Percentiles rank a stretch among this genome's conserved stretches.
phyloP scores from a whole-genome alignment of 2,888 invertebrate genomes.

The Pseudococcus viburni region DNA sequence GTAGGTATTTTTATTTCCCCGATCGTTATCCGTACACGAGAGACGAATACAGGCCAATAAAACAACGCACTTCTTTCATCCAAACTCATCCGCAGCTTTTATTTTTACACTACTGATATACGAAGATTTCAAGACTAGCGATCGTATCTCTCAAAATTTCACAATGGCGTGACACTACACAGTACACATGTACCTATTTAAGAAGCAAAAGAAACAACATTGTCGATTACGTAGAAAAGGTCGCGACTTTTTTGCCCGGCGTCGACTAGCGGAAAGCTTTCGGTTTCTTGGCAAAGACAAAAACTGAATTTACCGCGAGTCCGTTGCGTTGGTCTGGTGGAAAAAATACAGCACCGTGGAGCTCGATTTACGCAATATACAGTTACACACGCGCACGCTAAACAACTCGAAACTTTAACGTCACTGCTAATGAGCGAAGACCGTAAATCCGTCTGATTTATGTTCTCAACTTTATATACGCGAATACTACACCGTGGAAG shows the following conservation, averaged over 20 bases:
- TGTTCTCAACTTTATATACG: constrained; percentile 22
- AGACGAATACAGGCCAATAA: not conserved
- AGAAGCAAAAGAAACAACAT: too few species aligned
- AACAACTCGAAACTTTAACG: constrained; percentile 23
- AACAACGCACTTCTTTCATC: constrained; percentile 17
- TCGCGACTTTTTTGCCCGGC: not conserved
- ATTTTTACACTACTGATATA: too few species aligned
- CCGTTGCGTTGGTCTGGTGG: not conserved
- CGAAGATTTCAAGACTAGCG: too few species aligned
- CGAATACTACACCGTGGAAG: constrained; percentile 43
- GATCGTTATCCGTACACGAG: not conserved
- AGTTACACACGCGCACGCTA: not conserved
- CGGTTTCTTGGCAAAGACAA: not conserved
- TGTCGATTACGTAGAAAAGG: not conserved
- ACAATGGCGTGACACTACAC: too few species aligned
- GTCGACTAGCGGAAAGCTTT: not conserved
- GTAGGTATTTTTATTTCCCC: not conserved
- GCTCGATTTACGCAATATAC: not conserved
- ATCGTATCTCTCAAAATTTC: too few species aligned
- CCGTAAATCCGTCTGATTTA: constrained; percentile 48
- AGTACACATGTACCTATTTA: too few species aligned
- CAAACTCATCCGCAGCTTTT: not conserved
- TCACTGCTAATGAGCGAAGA: constrained; percentile 25
- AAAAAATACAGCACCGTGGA: not conserved
- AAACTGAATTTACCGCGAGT: not conserved